Base-by-base conservation (phyloP, 1,140 invertebrate species). In the Hypsibius dujardini region DNA sequence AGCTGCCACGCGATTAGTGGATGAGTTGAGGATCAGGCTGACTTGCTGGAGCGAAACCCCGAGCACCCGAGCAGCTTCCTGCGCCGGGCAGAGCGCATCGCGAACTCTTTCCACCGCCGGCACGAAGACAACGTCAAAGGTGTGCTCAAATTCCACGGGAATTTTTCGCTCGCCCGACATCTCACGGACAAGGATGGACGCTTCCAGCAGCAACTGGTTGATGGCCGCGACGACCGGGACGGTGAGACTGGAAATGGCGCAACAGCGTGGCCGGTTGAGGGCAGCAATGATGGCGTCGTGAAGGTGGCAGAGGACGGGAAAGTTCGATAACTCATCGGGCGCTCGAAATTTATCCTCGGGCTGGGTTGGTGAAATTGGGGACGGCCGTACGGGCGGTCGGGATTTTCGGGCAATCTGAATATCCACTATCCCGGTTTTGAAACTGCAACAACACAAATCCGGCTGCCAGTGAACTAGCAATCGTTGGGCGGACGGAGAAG, bases 281-380 rank as follows among this genome's bases (percentile, higher is more conserved):
- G 62, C 62, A 45, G 12, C 12, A 12, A 67, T 7, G 3, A 67
- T 42, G 12, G 12, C 42, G 62, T 67, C 45, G 12, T 42, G 3
- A 12, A 67, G 62, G 3, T 15, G 12, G 42, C 12, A 12, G 3
- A 67, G 45, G 12, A 15, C 12, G 7, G 62, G 62, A 67, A 15
- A 67, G 7, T 67, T 42, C 62, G 45, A 7, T 42, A 67, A 42
- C 62, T 67, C 62, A 15, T 15, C 62, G 62, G 62, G 62, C 12
- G 62, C n/a, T 56, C 50, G 7, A n/a, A 56, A 56, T 56, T n/a
- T 56, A 12, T 56, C 7, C n/a, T n/a, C 50, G 50, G 50, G n/a
- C 50, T 7, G 50, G n/a, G 7, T 7, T 12, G 50, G 50, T 56
- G 50, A 56, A 56, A n/a, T n/a, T 56, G 50, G 7, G n/a, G n/a